Evolutionary conservation across 1,140 invertebrate genomes (phyloP), one percentile per base, ranked within the genome.

Genomic region (Laodelphax striatellus): DNA sequence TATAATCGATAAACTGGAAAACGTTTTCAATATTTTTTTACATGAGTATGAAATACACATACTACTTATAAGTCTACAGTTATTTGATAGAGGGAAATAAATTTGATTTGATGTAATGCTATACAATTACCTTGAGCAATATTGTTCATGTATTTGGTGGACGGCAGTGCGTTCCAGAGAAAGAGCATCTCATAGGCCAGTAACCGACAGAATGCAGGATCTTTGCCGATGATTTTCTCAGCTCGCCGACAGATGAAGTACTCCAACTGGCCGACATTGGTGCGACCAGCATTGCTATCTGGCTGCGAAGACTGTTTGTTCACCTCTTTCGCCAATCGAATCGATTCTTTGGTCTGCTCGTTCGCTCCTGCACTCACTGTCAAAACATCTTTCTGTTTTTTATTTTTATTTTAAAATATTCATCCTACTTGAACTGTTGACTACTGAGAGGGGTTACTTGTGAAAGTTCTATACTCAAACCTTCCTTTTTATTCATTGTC

Each of bases 141-240:
- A 17, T 50, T 22, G 21, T 13, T 42, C 16, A 57, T 58, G 41
- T 44, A 53, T 43, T 60, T 56, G 68, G 64, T 52, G 19, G 81
- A 82, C 2, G 84, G 78, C 63, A 88, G 71, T 4, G 83, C 79
- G 67, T 87, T 86, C 85, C 85, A 88, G 22, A 88, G 71, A 63
- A 85, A 87, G 5, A 88, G 71, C 64, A 87, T 73, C 70, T 88
- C 86, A 66, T 84, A 81, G 31, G 81, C 75, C 13, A 86, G 73
- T 38, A 87, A 69, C 61, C 77, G 77, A 60, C 59, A 63, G 22
- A 62, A 67, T 38, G 61, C 55, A 9, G 63, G 55, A 21, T 43
- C 17, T 55, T 55, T 19, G 11, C 21, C 14, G 21, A 50, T 22
- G 5, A 60, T 31, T 17, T 44, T 44, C 13, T 31, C 16, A 4